Evolutionary conservation across 2,113 vertebrate genomes (phyloP), one percentile per base, ranked within the genome.

Genomic region (Tragelaphus buxtoni): DNA sequence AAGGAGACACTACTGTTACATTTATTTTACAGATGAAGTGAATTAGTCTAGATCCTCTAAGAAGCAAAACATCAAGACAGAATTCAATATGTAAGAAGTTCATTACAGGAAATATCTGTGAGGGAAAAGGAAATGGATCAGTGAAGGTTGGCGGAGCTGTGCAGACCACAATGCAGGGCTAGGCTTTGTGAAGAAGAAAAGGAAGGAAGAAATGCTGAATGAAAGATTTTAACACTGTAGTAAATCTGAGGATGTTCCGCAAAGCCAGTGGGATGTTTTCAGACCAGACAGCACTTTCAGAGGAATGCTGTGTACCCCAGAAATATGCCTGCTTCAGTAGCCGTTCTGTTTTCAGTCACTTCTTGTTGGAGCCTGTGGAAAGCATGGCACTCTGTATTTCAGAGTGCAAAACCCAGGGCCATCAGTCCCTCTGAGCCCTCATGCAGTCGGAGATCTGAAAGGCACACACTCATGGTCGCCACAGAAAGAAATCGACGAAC

Each of bases 111-210:
- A 82, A 65, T 81, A 39, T 1, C 58, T 55, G 1, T 20, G 20
- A 56, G 17, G 2, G 1, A 93, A 53, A 30, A 51, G 13, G 42
- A 80, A 5, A 51, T 3, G 5, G 22, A 16, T 11, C 49, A 53
- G 16, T 2, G 3, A 8, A 51, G 2, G 4, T 12, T 20, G 47
- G 5, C 2, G 22, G 7, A 69, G 5, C n/a, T 13, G 2, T 26
- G 20, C 14, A 42, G 35, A n/a, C 32, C 65, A 16, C 17, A 39
- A 0, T 14, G 77, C 9, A 60, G 3, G 10, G 18, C 9, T 84
- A 39, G 24, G 1, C 13, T 88, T 65, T 28, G 5, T 28, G n/a
- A 94, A 90, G 28, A 9, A 11, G 1, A 30, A 53, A 86, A 42
- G 28, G 17, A 74, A 94, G 58, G 39, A 42, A 58, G 49, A 17